Evolutionary conservation across 1,140 invertebrate species (phyloP), one percentile per base, ranked within the genome.

Genomic region (Zaprionus ornatus): DNA sequence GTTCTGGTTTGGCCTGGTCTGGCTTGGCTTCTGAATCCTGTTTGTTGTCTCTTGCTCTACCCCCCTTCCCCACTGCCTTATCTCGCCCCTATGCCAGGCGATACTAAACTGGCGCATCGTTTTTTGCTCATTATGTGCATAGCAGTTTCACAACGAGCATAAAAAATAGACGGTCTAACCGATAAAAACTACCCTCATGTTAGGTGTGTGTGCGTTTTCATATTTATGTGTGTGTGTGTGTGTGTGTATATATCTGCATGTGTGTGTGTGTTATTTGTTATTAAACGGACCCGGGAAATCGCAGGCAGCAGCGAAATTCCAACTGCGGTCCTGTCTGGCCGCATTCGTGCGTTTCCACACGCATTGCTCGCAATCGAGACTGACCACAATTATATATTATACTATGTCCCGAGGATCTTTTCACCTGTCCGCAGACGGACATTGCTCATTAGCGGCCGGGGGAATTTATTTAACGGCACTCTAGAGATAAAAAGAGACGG

Each of bases 91-190:
- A 12, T 19, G n/a, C 42, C 45, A 12, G 13, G n/a, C 35, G 5
- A 23, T 45, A 35, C 40, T 32, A 25, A 56, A 50, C 40, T 23
- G 52, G 32, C 59, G 67, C 73, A 75, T 80, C 71, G 63, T 77
- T 88, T 88, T 88, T 90, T 84, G 74, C 85, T 88, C 85, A 88
- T 88, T 88, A 88, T 82, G 45, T 72, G 56, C 73, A 77, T 57
- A 67, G 71, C 62, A 74, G 71, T 69, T 74, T 75, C 70, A 60
- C 56, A 52, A 17, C 29, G 42, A 71, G 55, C 57, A 52, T 56
- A 77, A 78, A 52, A 72, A 54, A 42, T 42, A 59, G 32, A 29
- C 23, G 48, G 27, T 29, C 35, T 61, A 72, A 56, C 40, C 40
- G 25, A 74, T 67, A 57, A 52, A 57, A 82, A 85, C 81, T 82